Percentiles rank a stretch among this genome's conserved stretches.
Evolutionary conservation across 2,113 vertebrate genomes (phyloP).

Genomic region (Oreochromis tanganicae): DNA sequence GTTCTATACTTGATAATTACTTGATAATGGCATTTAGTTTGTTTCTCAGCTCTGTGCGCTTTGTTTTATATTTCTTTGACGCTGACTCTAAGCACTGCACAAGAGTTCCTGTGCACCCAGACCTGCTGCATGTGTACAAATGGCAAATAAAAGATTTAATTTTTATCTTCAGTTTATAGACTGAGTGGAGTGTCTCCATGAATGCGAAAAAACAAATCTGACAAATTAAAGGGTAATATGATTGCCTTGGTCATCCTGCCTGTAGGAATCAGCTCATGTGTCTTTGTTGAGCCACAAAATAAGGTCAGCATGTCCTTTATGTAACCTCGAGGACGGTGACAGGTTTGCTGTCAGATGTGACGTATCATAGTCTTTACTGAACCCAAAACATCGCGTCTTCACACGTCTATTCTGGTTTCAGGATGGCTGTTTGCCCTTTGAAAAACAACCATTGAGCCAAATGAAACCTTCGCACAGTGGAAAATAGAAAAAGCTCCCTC

Average conservation of each 20-base stretch:
- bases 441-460: conserved; percentile 3
- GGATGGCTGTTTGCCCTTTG: neutral
- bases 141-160: neutral
- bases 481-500: conserved; percentile 10
- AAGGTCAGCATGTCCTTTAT: neutral
- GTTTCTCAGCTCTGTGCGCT: rapidly evolving
- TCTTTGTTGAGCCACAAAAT: neutral
- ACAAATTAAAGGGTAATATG: neutral
- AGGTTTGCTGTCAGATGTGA: neutral
- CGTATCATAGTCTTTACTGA: neutral
- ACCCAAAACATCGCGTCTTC: conserved; percentile 4
- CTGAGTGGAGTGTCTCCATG: rapidly evolving
- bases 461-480: conserved; percentile 12
- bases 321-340: neutral
- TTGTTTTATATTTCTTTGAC: neutral
- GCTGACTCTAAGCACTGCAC: neutral
- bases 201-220: neutral
- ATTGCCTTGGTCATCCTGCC: neutral
- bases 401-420: conserved; percentile 6
- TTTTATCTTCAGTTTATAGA: neutral
- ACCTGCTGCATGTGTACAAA: neutral
- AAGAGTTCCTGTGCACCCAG: neutral
- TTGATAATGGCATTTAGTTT: neutral
- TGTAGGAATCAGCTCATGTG: neutral
- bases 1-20: rapidly evolving